Evolutionary conservation across 2,888 invertebrate species (phyloP).

Genomic region (Frankliniella intonsa): DNA sequence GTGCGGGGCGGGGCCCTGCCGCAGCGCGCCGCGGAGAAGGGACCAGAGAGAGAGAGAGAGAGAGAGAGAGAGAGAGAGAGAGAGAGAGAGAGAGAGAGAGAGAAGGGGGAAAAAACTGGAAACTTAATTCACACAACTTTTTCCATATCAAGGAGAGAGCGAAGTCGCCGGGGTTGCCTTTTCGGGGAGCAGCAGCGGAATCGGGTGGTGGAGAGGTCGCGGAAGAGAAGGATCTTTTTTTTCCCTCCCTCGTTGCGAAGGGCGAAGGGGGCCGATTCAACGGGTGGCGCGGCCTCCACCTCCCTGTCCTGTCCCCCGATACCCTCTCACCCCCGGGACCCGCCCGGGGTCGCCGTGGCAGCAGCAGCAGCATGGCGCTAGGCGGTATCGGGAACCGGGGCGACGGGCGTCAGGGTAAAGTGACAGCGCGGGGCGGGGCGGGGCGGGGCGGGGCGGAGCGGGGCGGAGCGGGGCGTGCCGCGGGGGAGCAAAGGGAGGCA

Average conservation of each 20-base stretch:
- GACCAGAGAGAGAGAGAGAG: not conserved
- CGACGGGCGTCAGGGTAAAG: no score
- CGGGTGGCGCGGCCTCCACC: no score
- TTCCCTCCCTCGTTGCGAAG: no score
- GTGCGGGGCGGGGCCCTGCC: not conserved
- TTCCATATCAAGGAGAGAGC: not conserved
- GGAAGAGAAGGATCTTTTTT: no score
- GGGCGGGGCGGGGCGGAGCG: not conserved
- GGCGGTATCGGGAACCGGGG: no score
- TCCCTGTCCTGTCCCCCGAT: no score
- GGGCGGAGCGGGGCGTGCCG: not conserved
- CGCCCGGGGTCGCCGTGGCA: no score
- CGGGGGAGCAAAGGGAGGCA: not conserved
- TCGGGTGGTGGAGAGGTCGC: not conserved
- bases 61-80: no score
- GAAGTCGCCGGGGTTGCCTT: not conserved
- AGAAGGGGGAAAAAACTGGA: not conserved
- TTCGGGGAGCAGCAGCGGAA: not conserved
- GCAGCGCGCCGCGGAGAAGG: not conserved
- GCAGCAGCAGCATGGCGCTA: no score
- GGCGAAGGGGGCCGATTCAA: not conserved
- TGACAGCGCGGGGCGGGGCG: not conserved
- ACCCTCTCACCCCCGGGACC: no score
- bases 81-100: not conserved
- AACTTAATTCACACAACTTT: conserved; percentile 23